Conservation (phyloP, 2,797 vertebrate genomes). For the Sylvia borin region DNA sequence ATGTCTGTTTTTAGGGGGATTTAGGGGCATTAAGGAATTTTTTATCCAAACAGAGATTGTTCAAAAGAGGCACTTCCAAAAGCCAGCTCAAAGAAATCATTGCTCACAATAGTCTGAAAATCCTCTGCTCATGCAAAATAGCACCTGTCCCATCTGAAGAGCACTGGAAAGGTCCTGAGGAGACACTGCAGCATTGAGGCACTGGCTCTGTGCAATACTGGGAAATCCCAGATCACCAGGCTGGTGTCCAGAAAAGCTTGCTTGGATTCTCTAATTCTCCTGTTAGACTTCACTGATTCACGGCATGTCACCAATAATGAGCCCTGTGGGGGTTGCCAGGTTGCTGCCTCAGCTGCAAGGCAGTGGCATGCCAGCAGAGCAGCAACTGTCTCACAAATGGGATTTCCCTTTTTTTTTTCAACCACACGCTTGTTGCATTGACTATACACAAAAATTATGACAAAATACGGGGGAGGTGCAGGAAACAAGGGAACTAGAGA, state of each 20-base stretch:
- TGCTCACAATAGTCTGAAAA: not conserved
- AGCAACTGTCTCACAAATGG: not conserved
- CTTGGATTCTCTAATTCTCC: not conserved
- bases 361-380: not conserved
- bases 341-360: not conserved
- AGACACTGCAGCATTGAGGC: not conserved
- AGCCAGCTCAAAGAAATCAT: not conserved
- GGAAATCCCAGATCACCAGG: not conserved
- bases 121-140: not conserved
- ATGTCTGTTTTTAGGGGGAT: not conserved
- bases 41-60: not conserved
- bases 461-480: not conserved
- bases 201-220: not conserved
- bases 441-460: not conserved
- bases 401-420: not conserved
- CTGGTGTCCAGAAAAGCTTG: not conserved
- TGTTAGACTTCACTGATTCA: not conserved
- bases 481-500: not conserved
- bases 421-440: not conserved
- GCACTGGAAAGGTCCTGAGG: not conserved
- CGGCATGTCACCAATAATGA: not conserved
- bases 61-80: not conserved
- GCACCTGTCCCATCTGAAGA: not conserved
- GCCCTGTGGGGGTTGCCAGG: not conserved
- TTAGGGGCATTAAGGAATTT: not conserved